Evolutionary conservation across 2,888 invertebrate genomes (phyloP), one percentile per base, ranked within the genome.

Genomic region (Trypoxylon attenuatum): DNA sequence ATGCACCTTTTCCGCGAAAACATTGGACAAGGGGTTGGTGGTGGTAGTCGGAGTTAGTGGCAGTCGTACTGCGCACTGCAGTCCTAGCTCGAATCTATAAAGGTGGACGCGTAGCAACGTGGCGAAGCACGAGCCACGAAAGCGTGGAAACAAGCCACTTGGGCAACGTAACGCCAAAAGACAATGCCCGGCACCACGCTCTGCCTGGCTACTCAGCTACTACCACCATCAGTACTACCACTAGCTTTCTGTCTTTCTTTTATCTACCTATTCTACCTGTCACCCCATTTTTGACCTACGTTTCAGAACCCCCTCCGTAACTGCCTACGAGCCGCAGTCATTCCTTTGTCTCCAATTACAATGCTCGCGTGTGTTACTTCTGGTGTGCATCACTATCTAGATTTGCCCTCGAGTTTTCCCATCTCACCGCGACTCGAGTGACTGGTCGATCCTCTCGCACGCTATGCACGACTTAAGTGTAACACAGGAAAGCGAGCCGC

Each of bases 81-180:
- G 0, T 19, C 10, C 33, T 4, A 22, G 0, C 42, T 13, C 33
- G 21, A 38, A 45, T 39, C 21, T 19, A 23, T 58, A 39, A 58
- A 25, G 23, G 16, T 25, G 46, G 16, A 21, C 29, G 23, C 41
- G 29, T 25, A 25, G 45, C 21, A 21, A 43, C 45, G 53, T 43
- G n/a, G 66, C 64, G 75, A 81, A 81, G n/a, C n/a, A n/a, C n/a
- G 77, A 85, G 79, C 83, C 82, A 87, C 79, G 87, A 87, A 87
- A 87, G 87, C 86, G 87, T 87, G 86, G 87, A 87, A 86, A 83
- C 79, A 84, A 86, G 82, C 82, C 81, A 83, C 85, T 86, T 85
- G 80, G 65, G 85, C 83, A 86, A 85, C 78, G 65, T 75, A 76
- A 74, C 73, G 69, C 67, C 74, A 73, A 67, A n/a, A 83, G 81